phyloP scores from a whole-genome alignment of 2,888 invertebrate genomes.

The Cerastis leucographa region DNA sequence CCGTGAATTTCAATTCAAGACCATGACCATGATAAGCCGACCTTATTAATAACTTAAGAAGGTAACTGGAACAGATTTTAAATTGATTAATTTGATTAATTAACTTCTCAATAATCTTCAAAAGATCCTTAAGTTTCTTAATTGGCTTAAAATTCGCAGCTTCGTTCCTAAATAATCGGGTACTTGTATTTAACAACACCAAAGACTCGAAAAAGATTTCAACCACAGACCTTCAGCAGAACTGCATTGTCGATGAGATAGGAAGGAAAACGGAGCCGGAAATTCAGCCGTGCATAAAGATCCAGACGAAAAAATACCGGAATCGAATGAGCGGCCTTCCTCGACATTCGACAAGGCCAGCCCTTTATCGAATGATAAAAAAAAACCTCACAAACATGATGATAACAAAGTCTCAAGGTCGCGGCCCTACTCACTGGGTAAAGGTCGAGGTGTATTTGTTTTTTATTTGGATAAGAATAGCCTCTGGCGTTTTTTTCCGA shows the following conservation, averaged over 20 bases:
- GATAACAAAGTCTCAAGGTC: conserved; percentile 84
- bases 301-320: conserved; percentile 80
- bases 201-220: conserved; percentile 11
- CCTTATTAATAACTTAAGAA: conserved; percentile 25
- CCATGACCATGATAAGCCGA: conserved; percentile 25
- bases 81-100: conserved; percentile 26
- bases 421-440: conserved; percentile 81
- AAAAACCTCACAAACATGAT: conserved; percentile 77
- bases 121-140: not conserved
- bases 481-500: conserved; percentile 70
- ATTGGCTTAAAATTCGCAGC: not conserved
- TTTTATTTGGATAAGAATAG: conserved; percentile 67
- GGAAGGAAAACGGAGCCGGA: conserved; percentile 84
- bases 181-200: not conserved
- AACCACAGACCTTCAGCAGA: conserved; percentile 68
- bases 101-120: not conserved
- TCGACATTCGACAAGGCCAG: conserved; percentile 80
- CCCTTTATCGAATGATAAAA: conserved; percentile 86
- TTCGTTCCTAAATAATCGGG: not conserved
- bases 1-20: conserved; percentile 52
- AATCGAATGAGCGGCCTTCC: conserved; percentile 78
- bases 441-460: conserved; percentile 83
- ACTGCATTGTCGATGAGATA: conserved; percentile 75
- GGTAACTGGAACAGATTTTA: conserved; percentile 18
- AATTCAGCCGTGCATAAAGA: conserved; percentile 81